Evolutionary conservation across 2,888 invertebrate species (phyloP), one percentile per base, ranked within the genome.

Genomic region (Halictus quadricinctus): DNA sequence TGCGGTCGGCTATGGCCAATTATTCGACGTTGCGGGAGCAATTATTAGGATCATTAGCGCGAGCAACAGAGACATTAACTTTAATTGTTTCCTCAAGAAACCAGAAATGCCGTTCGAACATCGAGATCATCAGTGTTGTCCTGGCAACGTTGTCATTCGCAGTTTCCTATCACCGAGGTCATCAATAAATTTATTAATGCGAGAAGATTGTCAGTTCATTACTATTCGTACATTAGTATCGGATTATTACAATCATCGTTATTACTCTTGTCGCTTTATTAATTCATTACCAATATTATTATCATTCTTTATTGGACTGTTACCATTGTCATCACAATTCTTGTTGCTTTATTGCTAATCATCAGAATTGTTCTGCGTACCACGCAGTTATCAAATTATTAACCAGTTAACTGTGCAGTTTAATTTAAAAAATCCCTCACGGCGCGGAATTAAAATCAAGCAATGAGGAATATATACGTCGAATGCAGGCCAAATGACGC

Each of bases 1-100:
- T 21, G 21, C 18, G 25, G 29, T n/a, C 70, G 46, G 25, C 36
- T 60, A 60, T 46, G 69, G 76, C 76, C 76, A 83, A 85, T 83
- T 85, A 80, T 73, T 83, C 76, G 69, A 13, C 15, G 64, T 50
- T 13, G 21, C 50, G 69, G 29, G 21, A 43, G 48, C 60, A 72
- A 80, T 81, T 76, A 76, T 76, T 81, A 58, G 76, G 29, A 46
- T 60, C 80, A 80, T 83, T 80, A 76, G 70, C 21, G 70, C 1
- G 58, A 15, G 48, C 41, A 60, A 69, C 29, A 54, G 60, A 75
- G 70, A 43, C 13, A 50, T 80, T 64, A 46, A 46, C 13, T 29
- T 21, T 43, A 25, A 48, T 75, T 48, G 12, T n/a, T 54, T 18
- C 43, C n/a, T 29, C 43, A 10, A n/a, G 48, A n/a, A 70, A 21